Evolutionary conservation across 2,797 vertebrate genomes (phyloP).

Genomic region (Hyperoplus lanceolatus): DNA sequence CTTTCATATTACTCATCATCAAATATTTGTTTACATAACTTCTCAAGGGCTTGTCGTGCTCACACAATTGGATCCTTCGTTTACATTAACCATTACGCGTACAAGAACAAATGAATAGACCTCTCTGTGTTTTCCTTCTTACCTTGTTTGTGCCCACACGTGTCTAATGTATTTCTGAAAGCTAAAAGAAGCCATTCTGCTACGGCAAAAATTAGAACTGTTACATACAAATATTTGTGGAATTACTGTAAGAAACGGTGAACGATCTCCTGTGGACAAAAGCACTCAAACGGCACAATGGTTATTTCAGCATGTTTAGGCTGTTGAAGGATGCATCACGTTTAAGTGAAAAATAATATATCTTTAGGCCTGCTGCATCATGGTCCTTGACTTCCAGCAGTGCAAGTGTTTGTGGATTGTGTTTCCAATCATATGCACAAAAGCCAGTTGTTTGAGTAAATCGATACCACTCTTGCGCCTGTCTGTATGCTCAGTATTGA

Average conservation of each 20-base stretch:
- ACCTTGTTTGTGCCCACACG: constrained; percentile 10
- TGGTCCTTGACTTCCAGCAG: neutral
- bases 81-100: neutral
- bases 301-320: neutral
- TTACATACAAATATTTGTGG: neutral
- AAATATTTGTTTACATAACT: neutral
- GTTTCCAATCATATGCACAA: neutral
- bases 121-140: constrained; percentile 6
- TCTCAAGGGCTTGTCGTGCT: constrained; percentile 1
- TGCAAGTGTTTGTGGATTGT: neutral
- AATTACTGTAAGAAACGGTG: too few relatives aligned
- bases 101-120: constrained; percentile 7
- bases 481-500: neutral
- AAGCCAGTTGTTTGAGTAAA: neutral
- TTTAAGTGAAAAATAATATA: neutral
- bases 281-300: neutral
- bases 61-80: neutral
- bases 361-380: neutral
- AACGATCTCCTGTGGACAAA: neutral
- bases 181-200: neutral
- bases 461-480: neutral
- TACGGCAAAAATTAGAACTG: neutral
- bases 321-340: neutral
- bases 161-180: constrained; percentile 35
- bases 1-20: constrained; percentile 17